A percentile compares a stretch with the other conserved stretches of the same genome.
Evolutionary conservation across 64 coral and sea anemone species (phyloP).

Genomic region (Actinia tenebrosa): DNA sequence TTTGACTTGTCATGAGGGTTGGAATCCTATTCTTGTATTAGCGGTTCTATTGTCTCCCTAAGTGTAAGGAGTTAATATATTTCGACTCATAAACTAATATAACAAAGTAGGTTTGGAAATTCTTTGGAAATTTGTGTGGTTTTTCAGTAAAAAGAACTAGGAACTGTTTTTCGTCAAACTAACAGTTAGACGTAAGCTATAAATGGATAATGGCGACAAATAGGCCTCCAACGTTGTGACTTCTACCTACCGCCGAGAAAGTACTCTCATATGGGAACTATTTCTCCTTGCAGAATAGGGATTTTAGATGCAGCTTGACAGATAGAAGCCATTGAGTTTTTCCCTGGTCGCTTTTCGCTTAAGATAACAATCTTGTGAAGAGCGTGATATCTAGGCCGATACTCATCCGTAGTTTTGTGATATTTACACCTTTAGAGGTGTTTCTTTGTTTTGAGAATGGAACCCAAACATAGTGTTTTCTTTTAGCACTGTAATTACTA

Average conservation of each 20-base stretch:
- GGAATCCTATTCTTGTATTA: not conserved
- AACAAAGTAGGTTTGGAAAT: not conserved
- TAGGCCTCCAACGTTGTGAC: not conserved
- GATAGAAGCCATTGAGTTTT: not conserved
- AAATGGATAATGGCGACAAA: constrained; percentile 8
- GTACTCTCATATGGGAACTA: constrained; percentile 7
- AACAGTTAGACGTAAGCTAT: not conserved
- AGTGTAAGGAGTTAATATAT: not conserved
- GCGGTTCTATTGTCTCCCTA: not conserved
- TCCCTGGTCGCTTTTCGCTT: constrained; percentile 3
- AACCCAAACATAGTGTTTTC: constrained; percentile 25
- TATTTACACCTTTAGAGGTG: constrained; percentile 6
- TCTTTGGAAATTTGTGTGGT: not conserved
- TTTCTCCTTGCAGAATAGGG: not conserved
- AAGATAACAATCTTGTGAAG: constrained; percentile 12
- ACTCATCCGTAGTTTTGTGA: not conserved
- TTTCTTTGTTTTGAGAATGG: constrained; percentile 5
- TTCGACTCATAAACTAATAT: not conserved
- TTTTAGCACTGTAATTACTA: constrained; percentile 25
- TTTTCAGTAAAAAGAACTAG: not conserved
- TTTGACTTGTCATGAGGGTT: constrained; percentile 1
- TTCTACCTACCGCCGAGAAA: constrained; percentile 13
- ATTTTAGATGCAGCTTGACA: not conserved
- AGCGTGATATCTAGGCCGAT: not conserved
- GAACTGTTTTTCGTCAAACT: constrained; percentile 17